Conservation (phyloP, 2,797 vertebrate genomes). For the Odontamblyopus rebecca region DNA sequence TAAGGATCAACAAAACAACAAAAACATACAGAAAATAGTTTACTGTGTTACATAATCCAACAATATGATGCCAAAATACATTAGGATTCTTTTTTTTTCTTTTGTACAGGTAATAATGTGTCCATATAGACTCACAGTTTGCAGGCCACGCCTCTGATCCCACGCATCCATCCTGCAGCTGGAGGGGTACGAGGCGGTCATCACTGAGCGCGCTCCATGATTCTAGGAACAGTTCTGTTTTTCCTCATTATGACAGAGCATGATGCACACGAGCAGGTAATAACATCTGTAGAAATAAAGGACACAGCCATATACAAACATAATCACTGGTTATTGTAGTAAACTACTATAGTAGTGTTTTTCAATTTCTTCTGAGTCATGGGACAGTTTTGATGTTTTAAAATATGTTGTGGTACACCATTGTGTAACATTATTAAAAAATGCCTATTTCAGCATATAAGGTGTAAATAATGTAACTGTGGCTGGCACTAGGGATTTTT, state of each 20-base stretch:
- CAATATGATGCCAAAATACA: not conserved
- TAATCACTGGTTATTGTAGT: not conserved
- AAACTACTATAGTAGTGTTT: not conserved
- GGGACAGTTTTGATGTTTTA: too few relatives aligned
- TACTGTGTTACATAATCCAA: not conserved
- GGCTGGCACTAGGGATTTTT: too few relatives aligned
- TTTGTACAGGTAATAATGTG: not conserved
- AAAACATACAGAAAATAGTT: too few relatives aligned
- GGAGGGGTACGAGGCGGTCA: constrained; percentile 66
- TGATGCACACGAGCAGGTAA: constrained; percentile 26
- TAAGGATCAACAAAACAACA: too few relatives aligned
- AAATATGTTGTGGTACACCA: too few relatives aligned
- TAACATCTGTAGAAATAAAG: constrained; percentile 38
- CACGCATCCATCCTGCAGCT: constrained; percentile 80
- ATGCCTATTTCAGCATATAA: too few relatives aligned
- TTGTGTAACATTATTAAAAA: too few relatives aligned
- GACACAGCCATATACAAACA: not conserved
- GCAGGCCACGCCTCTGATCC: constrained; percentile 78
- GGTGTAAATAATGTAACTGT: too few relatives aligned
- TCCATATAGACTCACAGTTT: constrained; percentile 72
- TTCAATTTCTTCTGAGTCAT: too few relatives aligned
- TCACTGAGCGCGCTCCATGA: constrained; percentile 65
- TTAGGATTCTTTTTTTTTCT: not conserved
- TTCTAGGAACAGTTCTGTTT: constrained; percentile 37
- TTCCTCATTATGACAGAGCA: constrained; percentile 50